Conservation (phyloP, 2,113 vertebrate genomes). For the Bagarius yarrelli region DNA sequence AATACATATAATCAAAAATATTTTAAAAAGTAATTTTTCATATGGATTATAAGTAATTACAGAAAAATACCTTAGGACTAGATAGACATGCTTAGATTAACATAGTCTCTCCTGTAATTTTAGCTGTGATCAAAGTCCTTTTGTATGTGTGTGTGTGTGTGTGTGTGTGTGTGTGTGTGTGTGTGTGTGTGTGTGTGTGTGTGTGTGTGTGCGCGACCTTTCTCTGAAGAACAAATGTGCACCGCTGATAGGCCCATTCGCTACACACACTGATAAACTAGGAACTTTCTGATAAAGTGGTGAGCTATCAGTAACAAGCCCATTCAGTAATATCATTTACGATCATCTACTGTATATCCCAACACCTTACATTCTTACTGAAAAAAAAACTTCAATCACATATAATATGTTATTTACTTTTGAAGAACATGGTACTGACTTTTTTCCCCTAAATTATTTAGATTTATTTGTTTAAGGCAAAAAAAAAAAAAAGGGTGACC, state of each 20-base stretch:
- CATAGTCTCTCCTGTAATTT: background rate
- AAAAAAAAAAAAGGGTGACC: conserved; percentile 3
- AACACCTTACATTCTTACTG: background rate
- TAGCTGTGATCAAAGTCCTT: conserved; percentile 17
- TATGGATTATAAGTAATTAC: background rate
- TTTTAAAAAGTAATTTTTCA: no score
- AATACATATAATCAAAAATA: no score
- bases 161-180: background rate
- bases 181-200: no score
- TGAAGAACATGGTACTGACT: background rate
- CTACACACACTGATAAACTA: conserved; percentile 11
- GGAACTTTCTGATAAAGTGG: background rate
- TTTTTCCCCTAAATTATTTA: background rate
- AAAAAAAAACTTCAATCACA: background rate
- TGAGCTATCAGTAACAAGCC: background rate
- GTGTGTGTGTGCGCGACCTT: conserved; percentile 1
- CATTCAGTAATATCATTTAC: background rate
- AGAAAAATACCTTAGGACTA: background rate
- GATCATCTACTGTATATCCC: background rate
- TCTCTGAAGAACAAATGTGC: conserved; percentile 2
- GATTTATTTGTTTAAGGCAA: background rate
- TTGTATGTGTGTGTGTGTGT: background rate
- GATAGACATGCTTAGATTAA: background rate
- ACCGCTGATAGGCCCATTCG: background rate
- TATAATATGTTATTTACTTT: background rate